These are phyloP conservation scores for Podarcis raffonei DNA, from an alignment of 2,113 vertebrate species.

Conservation along the genomic window DNA sequence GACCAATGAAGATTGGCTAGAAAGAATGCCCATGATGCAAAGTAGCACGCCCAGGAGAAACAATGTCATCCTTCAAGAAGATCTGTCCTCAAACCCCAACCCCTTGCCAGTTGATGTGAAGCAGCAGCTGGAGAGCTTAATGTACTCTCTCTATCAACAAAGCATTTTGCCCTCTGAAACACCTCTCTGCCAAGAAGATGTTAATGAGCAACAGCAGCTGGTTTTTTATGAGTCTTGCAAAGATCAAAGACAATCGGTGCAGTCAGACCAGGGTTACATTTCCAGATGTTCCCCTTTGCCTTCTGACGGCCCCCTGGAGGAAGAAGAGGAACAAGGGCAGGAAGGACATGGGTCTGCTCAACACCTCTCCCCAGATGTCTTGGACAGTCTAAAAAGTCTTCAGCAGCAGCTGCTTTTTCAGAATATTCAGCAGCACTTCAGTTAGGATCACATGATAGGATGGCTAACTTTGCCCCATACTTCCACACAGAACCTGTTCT, in stretches of 20 bases:
- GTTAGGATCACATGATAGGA: conserved; percentile 49
- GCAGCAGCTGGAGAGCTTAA: conserved; percentile 54
- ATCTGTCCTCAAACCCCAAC: conserved; percentile 1
- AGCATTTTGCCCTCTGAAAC: conserved; percentile 40
- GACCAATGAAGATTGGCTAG: conserved; percentile 44
- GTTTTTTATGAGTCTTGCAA: conserved; percentile 63
- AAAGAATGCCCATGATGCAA: conserved; percentile 66
- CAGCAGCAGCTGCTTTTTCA: conserved; percentile 81
- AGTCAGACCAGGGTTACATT: conserved; percentile 91
- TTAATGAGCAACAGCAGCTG: conserved; percentile 52
- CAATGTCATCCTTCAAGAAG: conserved; percentile 29
- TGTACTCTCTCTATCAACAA: conserved; percentile 65
- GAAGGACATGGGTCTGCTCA: conserved; percentile 8
- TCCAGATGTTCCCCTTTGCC: conserved; percentile 81
- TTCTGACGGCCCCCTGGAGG: conserved; percentile 61
- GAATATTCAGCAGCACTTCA: conserved; percentile 65
- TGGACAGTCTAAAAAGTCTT: conserved; percentile 78
- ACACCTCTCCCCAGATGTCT: conserved; percentile 64
- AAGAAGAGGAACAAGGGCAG: conserved; percentile 31
- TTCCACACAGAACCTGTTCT: not conserved
- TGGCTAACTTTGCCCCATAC: not conserved
- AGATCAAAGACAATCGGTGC: conserved; percentile 78
- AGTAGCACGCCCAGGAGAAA: conserved; percentile 50
- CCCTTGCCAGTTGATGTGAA: conserved; percentile 32
- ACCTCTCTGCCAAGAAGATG: conserved; percentile 16